Evolutionary conservation across 2,113 vertebrate genomes (phyloP), one percentile per base, ranked within the genome.

Genomic region (Peromyscus polionotus): DNA sequence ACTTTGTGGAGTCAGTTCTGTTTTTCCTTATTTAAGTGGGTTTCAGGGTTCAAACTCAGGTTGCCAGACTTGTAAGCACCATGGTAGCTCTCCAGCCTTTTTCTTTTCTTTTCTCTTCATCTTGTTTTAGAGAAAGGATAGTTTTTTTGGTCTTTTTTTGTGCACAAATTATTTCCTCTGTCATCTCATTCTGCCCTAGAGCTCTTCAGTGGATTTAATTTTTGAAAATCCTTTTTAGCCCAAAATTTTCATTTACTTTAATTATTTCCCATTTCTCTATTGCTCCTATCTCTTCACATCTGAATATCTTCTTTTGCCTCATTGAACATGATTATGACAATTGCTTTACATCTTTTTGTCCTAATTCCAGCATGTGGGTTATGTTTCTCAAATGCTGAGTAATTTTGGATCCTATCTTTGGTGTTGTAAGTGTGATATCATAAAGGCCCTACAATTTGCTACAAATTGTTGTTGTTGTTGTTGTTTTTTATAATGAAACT

Each of bases 121-220:
- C 31, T 48, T 89, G 39, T 48, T 88, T 94, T 84, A 48, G 54
- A 68, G 5, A 95, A 61, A 61, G 0, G 0, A 42, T 42, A 42
- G 54, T 93, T 90, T 68, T 79, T 95, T 95, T 31, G 4, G 72
- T 87, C 51, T 92, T 39, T 57, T 86, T 20, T 61, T 48, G 9
- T 75, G 31, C 24, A 72, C n/a, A 83, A 22, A 67, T 95, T 36
- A 13, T 85, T 72, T 89, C 28, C 5, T 92, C 89, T 91, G 26
- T 61, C 22, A 91, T 54, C 63, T 83, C 63, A 75, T 48, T 96
- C 45, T 61, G 1, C 36, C 86, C 33, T 42, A 63, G 36, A 45
- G 14, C 11, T 59, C 48, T 65, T 79, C 39, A 45, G 48, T 79
- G 36, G 51, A 72, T 83, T 79, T 31, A 68, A 5, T 42, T 70